Conservation (phyloP, 2,888 invertebrate genomes). For the Tenodera sinensis region DNA sequence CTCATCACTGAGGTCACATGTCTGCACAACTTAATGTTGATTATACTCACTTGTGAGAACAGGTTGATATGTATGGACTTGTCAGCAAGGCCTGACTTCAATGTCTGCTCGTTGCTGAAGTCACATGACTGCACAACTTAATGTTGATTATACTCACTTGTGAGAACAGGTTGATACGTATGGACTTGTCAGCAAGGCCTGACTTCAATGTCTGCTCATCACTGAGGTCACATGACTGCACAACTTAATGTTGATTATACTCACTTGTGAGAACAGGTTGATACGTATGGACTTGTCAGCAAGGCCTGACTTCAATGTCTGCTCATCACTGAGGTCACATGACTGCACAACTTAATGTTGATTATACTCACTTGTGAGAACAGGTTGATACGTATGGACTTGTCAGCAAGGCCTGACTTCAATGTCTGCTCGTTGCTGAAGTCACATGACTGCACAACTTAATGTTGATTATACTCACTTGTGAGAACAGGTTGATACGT, state of each 20-base stretch:
- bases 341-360: constrained; percentile 50
- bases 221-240: constrained; percentile 53
- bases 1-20: constrained; percentile 55
- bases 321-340: constrained; percentile 54
- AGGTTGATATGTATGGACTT: constrained; percentile 56
- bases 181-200: constrained; percentile 45
- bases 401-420: constrained; percentile 48
- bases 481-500: constrained; percentile 58
- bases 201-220: constrained; percentile 54
- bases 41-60: constrained; percentile 52
- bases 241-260: constrained; percentile 38
- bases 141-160: constrained; percentile 47
- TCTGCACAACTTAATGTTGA: constrained; percentile 47
- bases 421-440: constrained; percentile 53
- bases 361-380: constrained; percentile 52
- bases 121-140: constrained; percentile 54
- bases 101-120: constrained; percentile 51
- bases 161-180: constrained; percentile 59
- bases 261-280: constrained; percentile 58
- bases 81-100: constrained; percentile 49
- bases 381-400: constrained; percentile 56
- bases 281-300: constrained; percentile 52
- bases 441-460: constrained; percentile 53
- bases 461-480: constrained; percentile 46
- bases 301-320: constrained; percentile 49